Evolutionary conservation across 2,888 invertebrate genomes (phyloP).

Genomic region (Lomographa bimaculata): DNA sequence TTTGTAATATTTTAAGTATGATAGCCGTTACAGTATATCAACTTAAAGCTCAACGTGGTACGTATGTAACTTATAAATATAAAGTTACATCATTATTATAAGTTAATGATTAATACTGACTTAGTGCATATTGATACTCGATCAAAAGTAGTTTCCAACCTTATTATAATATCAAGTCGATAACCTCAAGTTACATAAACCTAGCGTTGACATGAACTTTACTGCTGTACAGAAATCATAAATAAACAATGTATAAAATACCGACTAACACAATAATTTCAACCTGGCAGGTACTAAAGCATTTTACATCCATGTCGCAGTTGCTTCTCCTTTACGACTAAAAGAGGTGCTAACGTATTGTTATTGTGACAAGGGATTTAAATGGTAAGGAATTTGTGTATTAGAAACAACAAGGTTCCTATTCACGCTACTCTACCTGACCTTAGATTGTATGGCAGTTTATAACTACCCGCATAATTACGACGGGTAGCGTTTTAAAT

Average conservation of each 20-base stretch:
- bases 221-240: constrained; percentile 39
- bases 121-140: too few relatives aligned
- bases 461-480: constrained; percentile 36
- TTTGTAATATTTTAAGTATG: too few relatives aligned
- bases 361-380: constrained; percentile 11
- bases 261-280: constrained; percentile 35
- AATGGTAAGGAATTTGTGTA: constrained; percentile 1
- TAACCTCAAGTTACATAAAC: constrained; percentile 10
- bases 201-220: constrained; percentile 33
- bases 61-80: too few relatives aligned
- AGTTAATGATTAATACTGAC: too few relatives aligned
- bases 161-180: too few relatives aligned
- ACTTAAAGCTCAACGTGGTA: too few relatives aligned
- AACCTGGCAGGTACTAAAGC: constrained; percentile 5
- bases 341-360: not conserved
- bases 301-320: constrained; percentile 1
- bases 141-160: too few relatives aligned
- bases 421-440: constrained; percentile 37
- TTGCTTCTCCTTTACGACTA: not conserved
- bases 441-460: constrained; percentile 34
- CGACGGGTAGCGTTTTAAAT: constrained; percentile 26
- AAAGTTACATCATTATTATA: too few relatives aligned
- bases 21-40: too few relatives aligned
- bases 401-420: constrained; percentile 25
- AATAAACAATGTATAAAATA: constrained; percentile 44